phyloP scores from a whole-genome alignment of 2,113 vertebrate genomes.

The Eublepharis macularius region DNA sequence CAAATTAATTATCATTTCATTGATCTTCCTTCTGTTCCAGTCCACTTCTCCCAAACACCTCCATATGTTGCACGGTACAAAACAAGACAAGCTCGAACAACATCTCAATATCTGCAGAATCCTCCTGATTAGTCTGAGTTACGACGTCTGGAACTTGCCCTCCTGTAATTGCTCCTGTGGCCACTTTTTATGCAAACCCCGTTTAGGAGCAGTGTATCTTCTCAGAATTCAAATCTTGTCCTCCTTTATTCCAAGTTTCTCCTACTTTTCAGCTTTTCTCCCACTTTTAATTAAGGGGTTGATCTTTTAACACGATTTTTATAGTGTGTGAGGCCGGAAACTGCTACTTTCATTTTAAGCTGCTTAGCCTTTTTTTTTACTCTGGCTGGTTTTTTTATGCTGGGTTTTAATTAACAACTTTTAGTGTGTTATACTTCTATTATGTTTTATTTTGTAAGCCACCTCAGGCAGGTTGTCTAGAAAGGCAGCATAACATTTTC shows the following conservation, averaged over 20 bases:
- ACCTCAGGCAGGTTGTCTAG: too few species aligned
- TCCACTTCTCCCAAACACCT: constrained; percentile 36
- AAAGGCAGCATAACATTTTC: too few species aligned
- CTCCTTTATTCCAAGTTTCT: background rate
- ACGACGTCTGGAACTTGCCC: background rate
- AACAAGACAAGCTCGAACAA: constrained; percentile 29
- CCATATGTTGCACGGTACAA: constrained; percentile 18
- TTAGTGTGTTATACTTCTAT: too few species aligned
- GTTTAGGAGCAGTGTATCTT: background rate
- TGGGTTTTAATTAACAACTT: too few species aligned
- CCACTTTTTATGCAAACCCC: background rate
- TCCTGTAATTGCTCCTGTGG: background rate
- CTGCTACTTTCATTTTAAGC: too few species aligned
- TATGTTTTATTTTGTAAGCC: too few species aligned
- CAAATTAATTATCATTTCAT: constrained; percentile 36
- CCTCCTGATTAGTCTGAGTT: constrained; percentile 14
- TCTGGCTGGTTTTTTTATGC: too few species aligned
- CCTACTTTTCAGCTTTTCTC: background rate
- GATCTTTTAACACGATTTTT: too few species aligned
- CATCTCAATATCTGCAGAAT: background rate
- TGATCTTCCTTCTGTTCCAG: constrained; percentile 39
- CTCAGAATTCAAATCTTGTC: background rate
- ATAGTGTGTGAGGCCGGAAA: too few species aligned
- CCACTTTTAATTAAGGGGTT: background rate
- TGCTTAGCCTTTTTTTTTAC: too few species aligned